Percentiles rank a stretch among this genome's conserved stretches.
These are phyloP conservation scores for Triplophysa bombifrons DNA, from an alignment of 2,797 vertebrate species.

Conservation along the genomic window DNA sequence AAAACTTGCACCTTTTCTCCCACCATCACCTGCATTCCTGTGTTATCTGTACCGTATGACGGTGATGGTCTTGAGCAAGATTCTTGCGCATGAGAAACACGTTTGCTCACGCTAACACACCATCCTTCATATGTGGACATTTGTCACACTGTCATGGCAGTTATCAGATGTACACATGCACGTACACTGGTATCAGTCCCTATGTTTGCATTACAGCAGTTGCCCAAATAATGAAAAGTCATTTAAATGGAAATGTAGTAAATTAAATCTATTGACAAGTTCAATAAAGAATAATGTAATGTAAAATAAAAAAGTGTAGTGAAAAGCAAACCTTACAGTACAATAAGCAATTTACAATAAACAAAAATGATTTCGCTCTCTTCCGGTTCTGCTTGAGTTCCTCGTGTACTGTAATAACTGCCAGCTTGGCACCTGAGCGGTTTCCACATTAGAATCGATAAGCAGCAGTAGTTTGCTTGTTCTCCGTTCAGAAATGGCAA, in stretches of 20 bases:
- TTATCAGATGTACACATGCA: not conserved
- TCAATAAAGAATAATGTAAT: too few species aligned
- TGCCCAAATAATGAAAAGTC: too few species aligned
- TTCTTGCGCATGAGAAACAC: conserved; percentile 12
- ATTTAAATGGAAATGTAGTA: too few species aligned
- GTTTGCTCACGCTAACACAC: conserved; percentile 25
- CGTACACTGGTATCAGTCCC: too few species aligned
- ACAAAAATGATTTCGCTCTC: not conserved
- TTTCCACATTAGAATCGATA: conserved; percentile 44
- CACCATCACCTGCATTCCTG: conserved; percentile 59
- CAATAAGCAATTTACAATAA: not conserved
- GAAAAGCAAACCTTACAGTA: too few species aligned
- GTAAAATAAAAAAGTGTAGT: too few species aligned
- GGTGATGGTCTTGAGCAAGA: conserved; percentile 53
- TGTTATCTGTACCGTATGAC: conserved; percentile 62
- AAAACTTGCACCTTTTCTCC: conserved; percentile 38
- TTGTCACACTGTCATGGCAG: not conserved
- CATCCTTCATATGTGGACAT: conserved; percentile 1
- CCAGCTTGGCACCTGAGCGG: conserved; percentile 7
- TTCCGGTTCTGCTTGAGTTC: not conserved
- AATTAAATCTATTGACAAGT: too few species aligned
- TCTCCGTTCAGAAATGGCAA: conserved; percentile 37
- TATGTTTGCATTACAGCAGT: too few species aligned
- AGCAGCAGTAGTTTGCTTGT: conserved; percentile 15
- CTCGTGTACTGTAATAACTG: conserved; percentile 23